A percentile compares a stretch with the other conserved stretches of the same genome.
phyloP scores from a whole-genome alignment of 2,113 vertebrate species.

The Cavia aperea region DNA sequence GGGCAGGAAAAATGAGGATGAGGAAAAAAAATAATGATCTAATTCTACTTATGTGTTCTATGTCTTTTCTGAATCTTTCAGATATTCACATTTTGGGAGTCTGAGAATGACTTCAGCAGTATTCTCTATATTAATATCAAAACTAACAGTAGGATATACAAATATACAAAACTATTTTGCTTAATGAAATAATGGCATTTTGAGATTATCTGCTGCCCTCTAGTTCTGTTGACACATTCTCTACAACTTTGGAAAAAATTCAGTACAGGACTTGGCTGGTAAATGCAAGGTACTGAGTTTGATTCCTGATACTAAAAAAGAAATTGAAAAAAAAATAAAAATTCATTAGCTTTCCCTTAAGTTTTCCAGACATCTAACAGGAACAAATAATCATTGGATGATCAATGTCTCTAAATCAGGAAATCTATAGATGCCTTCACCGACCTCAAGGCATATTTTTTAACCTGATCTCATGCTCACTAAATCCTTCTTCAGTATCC shows the following conservation, averaged over 20 bases:
- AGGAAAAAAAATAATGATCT: neutral
- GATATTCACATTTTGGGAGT: neutral
- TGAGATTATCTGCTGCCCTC: neutral
- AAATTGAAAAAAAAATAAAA: no score
- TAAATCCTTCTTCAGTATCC: neutral
- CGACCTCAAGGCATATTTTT: neutral
- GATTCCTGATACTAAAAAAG: no score
- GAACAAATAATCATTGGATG: neutral
- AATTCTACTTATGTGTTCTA: neutral
- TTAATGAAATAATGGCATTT: neutral
- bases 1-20: neutral
- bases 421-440: neutral
- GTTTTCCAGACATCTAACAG: neutral
- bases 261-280: neutral
- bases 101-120: slow-evolving; percentile 29
- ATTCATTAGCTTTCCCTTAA: neutral
- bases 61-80: neutral
- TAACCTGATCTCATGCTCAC: neutral
- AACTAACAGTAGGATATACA: neutral
- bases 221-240: neutral
- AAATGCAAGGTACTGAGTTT: no score
- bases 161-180: neutral
- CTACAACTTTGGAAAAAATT: neutral
- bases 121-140: neutral
- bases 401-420: neutral